A percentile compares a stretch with the other conserved stretches of the same genome.
These are phyloP conservation scores for Platichthys flesus DNA, from an alignment of 2,113 vertebrate genomes.

Conservation along the genomic window DNA sequence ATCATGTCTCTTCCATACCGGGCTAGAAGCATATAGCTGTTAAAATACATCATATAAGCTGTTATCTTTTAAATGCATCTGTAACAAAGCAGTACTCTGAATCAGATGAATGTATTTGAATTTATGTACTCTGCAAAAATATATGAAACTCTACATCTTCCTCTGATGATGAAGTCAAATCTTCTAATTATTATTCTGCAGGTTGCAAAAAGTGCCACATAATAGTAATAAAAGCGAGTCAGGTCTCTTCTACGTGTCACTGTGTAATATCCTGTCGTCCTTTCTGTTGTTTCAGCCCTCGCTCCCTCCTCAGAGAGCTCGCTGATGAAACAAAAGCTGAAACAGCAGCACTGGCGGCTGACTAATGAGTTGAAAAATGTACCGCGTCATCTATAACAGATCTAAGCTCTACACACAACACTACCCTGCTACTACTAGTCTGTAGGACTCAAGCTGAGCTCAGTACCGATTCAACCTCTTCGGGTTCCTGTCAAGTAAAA, in stretches of 20 bases:
- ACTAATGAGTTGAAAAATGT: background rate
- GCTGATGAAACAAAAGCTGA: constrained; percentile 12
- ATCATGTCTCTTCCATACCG: no score
- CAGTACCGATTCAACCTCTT: constrained; percentile 80
- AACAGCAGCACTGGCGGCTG: background rate
- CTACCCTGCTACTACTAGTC: constrained; percentile 39
- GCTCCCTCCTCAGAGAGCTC: background rate
- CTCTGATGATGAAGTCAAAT: background rate
- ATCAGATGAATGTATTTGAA: no score
- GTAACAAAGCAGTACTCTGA: no score
- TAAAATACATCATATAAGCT: no score
- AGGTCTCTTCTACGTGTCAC: background rate
- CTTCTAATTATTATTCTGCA: background rate
- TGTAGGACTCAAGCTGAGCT: constrained; percentile 38
- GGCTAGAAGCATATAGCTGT: no score
- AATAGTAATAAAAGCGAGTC: background rate
- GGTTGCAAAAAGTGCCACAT: background rate
- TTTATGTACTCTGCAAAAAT: no score
- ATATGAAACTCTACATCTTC: no score
- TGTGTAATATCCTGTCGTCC: background rate
- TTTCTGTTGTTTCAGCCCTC: background rate
- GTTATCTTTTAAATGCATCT: no score
- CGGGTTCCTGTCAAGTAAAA: constrained; percentile 72
- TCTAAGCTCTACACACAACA: constrained; percentile 43
- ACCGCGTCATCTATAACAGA: constrained; percentile 8